phyloP scores from a whole-genome alignment of 2,888 invertebrate genomes.

The Oscheius onirici region DNA sequence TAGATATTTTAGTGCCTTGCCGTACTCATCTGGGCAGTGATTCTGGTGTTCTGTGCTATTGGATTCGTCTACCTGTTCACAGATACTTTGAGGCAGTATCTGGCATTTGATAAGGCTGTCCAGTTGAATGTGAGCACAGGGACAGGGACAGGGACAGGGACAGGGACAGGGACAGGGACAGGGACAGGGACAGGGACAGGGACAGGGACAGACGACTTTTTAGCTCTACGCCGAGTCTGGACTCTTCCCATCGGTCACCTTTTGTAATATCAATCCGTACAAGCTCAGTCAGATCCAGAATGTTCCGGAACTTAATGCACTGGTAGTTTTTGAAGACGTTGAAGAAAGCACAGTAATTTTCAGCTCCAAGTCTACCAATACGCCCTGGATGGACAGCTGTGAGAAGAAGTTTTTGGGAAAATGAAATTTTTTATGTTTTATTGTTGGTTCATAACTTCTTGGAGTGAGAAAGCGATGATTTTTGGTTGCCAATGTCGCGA shows the following conservation, averaged over 20 bases:
- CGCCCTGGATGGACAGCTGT: slow-evolving; percentile 9
- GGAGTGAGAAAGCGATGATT: too few relatives aligned
- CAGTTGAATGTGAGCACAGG: slow-evolving; percentile 43
- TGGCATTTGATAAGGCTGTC: slow-evolving; percentile 55
- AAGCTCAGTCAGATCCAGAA: slow-evolving; percentile 53
- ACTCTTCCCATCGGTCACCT: slow-evolving; percentile 59
- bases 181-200: too few relatives aligned
- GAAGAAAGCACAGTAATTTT: neutral
- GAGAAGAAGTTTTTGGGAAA: too few relatives aligned
- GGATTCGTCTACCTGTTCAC: slow-evolving; percentile 59
- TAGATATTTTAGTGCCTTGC: slow-evolving; percentile 33
- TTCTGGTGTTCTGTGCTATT: slow-evolving; percentile 49
- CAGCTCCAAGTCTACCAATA: slow-evolving; percentile 14
- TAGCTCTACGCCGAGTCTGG: slow-evolving; percentile 52
- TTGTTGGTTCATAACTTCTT: too few relatives aligned
- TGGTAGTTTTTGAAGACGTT: slow-evolving; percentile 33
- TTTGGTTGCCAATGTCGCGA: too few relatives aligned
- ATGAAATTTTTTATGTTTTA: too few relatives aligned
- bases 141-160: too few relatives aligned
- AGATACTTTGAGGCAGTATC: slow-evolving; percentile 48
- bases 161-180: too few relatives aligned
- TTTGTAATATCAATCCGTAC: slow-evolving; percentile 64
- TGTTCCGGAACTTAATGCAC: slow-evolving; percentile 52
- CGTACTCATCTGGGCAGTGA: slow-evolving; percentile 53
- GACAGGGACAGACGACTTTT: neutral